Evolutionary conservation across 2,888 invertebrate species (phyloP), one percentile per base, ranked within the genome.

Genomic region (Himalopsyche tibetana): DNA sequence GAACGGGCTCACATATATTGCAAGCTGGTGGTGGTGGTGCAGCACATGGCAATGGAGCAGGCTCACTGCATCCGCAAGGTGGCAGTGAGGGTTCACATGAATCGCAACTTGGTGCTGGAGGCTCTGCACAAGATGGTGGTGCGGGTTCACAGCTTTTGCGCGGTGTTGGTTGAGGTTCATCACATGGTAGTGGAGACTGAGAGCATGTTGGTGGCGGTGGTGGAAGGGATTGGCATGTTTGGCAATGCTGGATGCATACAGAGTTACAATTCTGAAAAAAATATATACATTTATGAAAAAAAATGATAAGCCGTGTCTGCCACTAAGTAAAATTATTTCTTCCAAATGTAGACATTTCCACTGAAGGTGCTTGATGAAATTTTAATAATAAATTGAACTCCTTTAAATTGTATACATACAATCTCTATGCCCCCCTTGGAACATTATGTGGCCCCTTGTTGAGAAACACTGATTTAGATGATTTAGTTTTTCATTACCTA

Each of bases 81-180:
- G 79, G 28, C 40, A 17, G 40, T 36, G 80, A 40, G 1, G 36
- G 38, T 15, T 38, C 8, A 19, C 80, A 80, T 12, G 79, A 28
- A 2, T 28, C 28, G 28, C 28, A 28, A 28, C 2, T 8, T 6
- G 63, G 63, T 56, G 56, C 6, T n/a, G n/a, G n/a, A 56, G n/a
- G 56, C 9, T 45, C 45, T n/a, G 56, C 56, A 56, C 56, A 56
- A 56, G n/a, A 56, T n/a, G n/a, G n/a, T 56, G 17, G 17, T 17
- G 56, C n/a, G 8, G 56, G 56, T n/a, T n/a, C n/a, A 56, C 56
- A 56, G n/a, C n/a, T 56, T n/a, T 56, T 17, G 56, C 56, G n/a
- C 17, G 56, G 17, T n/a, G n/a, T n/a, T 11, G 19, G 12, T 42
- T 42, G 1, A 42, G 8, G 3, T 42, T 42, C 42, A 42, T 8